Conservation (phyloP, 2,113 vertebrate genomes). For the Eleginops maclovinus region DNA sequence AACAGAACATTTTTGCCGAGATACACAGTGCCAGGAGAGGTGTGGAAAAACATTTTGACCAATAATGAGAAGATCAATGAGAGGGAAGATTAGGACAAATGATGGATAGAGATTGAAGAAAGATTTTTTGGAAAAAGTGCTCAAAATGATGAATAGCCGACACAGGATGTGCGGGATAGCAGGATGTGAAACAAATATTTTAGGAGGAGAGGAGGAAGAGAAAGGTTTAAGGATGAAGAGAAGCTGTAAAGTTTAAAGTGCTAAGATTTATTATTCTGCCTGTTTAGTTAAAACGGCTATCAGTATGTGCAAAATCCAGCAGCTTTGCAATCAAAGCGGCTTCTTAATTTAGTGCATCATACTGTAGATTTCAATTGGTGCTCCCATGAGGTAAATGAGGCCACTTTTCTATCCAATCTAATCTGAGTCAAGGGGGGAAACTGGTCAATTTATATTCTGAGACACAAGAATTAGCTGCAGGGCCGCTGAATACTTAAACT, state of each 20-base stretch:
- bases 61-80: constrained; percentile 69
- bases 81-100: constrained; percentile 63
- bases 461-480: constrained; percentile 45
- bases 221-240: constrained; percentile 1
- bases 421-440: constrained; percentile 46
- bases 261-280: constrained; percentile 11
- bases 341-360: constrained; percentile 56
- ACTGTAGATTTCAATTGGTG: constrained; percentile 47
- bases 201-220: constrained; percentile 12
- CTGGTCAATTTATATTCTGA: constrained; percentile 46
- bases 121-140: constrained; percentile 47
- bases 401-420: constrained; percentile 55
- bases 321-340: constrained; percentile 57
- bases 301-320: constrained; percentile 32
- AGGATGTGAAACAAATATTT: constrained; percentile 45
- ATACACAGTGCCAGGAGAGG: constrained; percentile 46
- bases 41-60: constrained; percentile 53
- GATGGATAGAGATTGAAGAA: constrained; percentile 60
- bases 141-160: constrained; percentile 70
- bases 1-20: constrained; percentile 38
- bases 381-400: constrained; percentile 61
- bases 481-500: constrained; percentile 47
- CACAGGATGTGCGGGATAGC: constrained; percentile 13
- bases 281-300: constrained; percentile 33
- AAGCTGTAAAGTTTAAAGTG: background rate